Evolutionary conservation across 2,797 vertebrate genomes (phyloP).

Genomic region (Brotogeris chrysoptera): DNA sequence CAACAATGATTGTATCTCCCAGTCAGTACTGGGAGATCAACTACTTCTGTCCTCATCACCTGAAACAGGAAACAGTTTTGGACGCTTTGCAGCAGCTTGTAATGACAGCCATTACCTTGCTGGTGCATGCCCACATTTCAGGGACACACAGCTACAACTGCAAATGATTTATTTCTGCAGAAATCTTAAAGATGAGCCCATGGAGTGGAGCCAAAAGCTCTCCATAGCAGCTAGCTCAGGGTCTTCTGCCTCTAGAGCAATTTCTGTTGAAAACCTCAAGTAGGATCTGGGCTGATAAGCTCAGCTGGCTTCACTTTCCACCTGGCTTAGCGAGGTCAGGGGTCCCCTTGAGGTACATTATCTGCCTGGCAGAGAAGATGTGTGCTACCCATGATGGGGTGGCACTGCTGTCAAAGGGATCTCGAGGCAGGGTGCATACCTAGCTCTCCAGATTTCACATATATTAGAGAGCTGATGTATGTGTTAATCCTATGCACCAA

Average conservation of each 20-base stretch:
- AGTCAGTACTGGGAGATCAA: background rate
- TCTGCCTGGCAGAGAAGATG: background rate
- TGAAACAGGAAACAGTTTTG: background rate
- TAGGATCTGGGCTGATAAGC: background rate
- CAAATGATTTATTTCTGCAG: background rate
- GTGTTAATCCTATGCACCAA: background rate
- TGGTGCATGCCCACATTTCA: background rate
- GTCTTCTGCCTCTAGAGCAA: background rate
- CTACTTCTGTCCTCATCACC: background rate
- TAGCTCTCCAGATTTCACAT: background rate
- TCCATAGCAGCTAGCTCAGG: background rate
- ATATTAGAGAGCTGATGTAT: background rate
- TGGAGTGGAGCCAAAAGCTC: background rate
- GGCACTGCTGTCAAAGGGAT: background rate
- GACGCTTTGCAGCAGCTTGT: background rate
- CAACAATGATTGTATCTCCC: background rate
- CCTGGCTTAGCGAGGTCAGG: background rate
- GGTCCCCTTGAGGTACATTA: background rate
- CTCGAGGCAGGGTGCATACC: background rate
- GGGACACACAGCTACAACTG: background rate
- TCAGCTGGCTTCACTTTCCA: background rate
- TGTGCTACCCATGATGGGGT: rapidly evolving
- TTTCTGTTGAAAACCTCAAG: background rate
- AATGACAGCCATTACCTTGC: background rate
- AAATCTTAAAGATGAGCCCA: background rate